Conservation (phyloP, 2,797 vertebrate species). For the Thamnophis elegans region DNA sequence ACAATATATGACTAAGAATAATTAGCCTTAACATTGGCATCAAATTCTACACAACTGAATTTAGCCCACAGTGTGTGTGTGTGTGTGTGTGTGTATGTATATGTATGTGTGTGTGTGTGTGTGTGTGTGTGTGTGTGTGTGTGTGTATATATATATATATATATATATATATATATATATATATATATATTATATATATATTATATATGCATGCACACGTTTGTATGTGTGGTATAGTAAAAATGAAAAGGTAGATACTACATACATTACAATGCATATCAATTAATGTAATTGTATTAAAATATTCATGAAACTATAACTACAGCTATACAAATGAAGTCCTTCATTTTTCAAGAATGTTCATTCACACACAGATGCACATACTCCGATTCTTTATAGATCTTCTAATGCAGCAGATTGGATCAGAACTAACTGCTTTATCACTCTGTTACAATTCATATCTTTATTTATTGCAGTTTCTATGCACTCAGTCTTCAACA, state of each 20-base stretch:
- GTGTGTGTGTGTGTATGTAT: neutral
- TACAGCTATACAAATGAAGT: neutral
- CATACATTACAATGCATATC: neutral
- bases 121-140: neutral
- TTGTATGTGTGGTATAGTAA: neutral
- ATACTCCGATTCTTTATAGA: too few relatives aligned
- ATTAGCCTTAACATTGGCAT: neutral
- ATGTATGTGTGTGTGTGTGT: neutral
- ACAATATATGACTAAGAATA: neutral
- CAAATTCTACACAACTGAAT: neutral
- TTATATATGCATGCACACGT: too few relatives aligned
- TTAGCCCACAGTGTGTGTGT: neutral
- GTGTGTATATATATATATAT: too few relatives aligned
- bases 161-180: too few relatives aligned
- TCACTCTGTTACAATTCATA: neutral
- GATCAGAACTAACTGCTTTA: neutral
- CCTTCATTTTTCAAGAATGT: neutral
- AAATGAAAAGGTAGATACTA: neutral
- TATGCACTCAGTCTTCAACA: neutral
- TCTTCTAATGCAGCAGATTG: neutral
- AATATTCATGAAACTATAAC: neutral
- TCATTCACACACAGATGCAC: neutral
- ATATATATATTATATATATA: too few relatives aligned
- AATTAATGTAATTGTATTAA: neutral
- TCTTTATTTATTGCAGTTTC: neutral